Evolutionary conservation across 2,113 vertebrate genomes (phyloP).

Genomic region (Galbula dea): DNA sequence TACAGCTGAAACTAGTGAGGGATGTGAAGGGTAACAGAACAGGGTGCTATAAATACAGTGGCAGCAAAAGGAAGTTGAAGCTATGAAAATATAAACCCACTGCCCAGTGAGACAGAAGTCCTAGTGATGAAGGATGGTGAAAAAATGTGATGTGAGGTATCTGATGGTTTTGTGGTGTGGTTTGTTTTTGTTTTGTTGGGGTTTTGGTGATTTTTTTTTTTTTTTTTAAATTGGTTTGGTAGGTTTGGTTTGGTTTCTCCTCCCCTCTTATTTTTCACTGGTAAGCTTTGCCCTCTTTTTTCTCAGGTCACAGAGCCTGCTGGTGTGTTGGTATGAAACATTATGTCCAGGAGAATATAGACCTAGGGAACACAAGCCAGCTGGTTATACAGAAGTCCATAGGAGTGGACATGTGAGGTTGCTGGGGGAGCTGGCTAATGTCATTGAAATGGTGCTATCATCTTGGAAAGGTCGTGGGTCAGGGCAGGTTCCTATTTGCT

Average conservation of each 20-base stretch:
- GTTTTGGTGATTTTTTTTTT: neutral
- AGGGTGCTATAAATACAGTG: neutral
- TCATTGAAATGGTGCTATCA: neutral
- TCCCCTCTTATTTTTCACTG: neutral
- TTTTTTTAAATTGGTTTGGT: no score
- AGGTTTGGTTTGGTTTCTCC: no score
- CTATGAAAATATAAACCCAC: neutral
- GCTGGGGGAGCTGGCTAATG: neutral
- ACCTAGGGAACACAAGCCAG: neutral
- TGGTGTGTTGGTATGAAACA: neutral
- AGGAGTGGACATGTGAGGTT: neutral
- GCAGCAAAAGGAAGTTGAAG: neutral
- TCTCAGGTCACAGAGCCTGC: neutral
- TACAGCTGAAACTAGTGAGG: neutral
- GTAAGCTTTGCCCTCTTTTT: neutral
- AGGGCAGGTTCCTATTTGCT: neutral
- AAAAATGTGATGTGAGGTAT: neutral
- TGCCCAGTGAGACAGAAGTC: neutral
- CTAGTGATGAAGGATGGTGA: neutral
- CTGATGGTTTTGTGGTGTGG: no score
- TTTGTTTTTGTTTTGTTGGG: no score
- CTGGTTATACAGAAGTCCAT: neutral
- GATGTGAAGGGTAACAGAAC: neutral
- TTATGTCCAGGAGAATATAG: neutral
- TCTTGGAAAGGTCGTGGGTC: neutral